Conservation (phyloP, 2,113 vertebrate genomes). For the Pomatostomus ruficeps region DNA sequence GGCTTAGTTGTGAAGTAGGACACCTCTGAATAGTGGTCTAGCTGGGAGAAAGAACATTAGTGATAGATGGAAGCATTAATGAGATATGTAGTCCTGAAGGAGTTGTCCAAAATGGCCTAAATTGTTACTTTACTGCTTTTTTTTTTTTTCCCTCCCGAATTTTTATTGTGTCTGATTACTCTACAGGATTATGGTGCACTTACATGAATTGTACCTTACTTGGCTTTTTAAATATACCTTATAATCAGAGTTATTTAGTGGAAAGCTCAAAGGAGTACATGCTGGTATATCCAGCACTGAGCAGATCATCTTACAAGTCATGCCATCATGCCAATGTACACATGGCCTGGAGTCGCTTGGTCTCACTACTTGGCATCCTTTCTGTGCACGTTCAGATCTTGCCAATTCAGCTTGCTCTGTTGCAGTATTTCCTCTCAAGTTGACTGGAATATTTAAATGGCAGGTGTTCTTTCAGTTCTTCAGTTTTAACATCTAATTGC, state of each 20-base stretch:
- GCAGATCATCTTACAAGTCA: not conserved
- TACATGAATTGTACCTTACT: not conserved
- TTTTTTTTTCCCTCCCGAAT: not conserved
- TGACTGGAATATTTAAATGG: not conserved
- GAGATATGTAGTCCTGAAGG: not conserved
- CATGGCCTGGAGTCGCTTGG: not conserved
- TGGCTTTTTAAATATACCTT: not conserved
- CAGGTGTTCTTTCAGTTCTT: not conserved
- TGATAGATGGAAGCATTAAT: not conserved
- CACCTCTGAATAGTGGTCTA: not conserved
- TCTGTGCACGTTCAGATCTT: not conserved
- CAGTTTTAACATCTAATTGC: not conserved
- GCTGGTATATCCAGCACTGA: not conserved
- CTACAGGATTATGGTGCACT: not conserved
- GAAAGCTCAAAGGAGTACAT: not conserved
- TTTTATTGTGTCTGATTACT: not conserved
- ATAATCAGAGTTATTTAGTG: not conserved
- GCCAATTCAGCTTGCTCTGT: not conserved
- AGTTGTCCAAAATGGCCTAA: too few relatives aligned
- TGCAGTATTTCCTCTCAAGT: not conserved
- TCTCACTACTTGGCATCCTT: not conserved
- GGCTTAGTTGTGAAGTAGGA: not conserved
- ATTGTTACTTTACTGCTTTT: not conserved
- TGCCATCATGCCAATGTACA: not conserved
- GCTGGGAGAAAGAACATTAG: not conserved